These are phyloP conservation scores for Eulemur coronatus DNA, from an alignment of 2,797 vertebrate species.

Conservation along the genomic window DNA sequence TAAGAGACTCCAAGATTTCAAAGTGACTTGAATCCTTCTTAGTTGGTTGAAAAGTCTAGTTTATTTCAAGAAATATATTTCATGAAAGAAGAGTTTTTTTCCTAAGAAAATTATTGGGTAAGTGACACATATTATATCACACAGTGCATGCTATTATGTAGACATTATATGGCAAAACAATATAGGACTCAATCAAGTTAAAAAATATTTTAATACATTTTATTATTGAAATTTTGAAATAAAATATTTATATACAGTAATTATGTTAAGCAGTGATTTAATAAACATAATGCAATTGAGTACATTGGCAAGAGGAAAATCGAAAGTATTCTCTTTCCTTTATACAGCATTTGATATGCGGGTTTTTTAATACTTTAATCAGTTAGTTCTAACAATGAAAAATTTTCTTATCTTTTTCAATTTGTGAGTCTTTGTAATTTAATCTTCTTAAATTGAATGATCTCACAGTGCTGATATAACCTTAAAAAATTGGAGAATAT, in stretches of 20 bases:
- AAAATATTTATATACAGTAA: background rate
- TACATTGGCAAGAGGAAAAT: background rate
- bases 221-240: background rate
- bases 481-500: slow-evolving; percentile 53
- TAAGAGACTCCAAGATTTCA: background rate
- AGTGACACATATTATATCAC: background rate
- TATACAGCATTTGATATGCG: background rate
- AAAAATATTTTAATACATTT: background rate
- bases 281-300: background rate
- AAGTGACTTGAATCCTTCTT: background rate
- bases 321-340: background rate
- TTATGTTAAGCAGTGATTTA: background rate
- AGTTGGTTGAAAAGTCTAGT: background rate
- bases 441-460: slow-evolving; percentile 67
- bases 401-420: background rate
- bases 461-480: slow-evolving; percentile 49
- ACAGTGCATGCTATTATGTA: background rate
- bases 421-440: slow-evolving; percentile 60
- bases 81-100: background rate
- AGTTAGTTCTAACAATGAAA: slow-evolving; percentile 43
- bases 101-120: background rate
- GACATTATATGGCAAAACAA: background rate
- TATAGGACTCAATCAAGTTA: background rate
- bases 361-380: slow-evolving; percentile 54
- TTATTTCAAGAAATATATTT: background rate